These are phyloP conservation scores for Hyposmocoma kahamanoa DNA, from an alignment of 1,140 invertebrate genomes.

Conservation along the genomic window DNA sequence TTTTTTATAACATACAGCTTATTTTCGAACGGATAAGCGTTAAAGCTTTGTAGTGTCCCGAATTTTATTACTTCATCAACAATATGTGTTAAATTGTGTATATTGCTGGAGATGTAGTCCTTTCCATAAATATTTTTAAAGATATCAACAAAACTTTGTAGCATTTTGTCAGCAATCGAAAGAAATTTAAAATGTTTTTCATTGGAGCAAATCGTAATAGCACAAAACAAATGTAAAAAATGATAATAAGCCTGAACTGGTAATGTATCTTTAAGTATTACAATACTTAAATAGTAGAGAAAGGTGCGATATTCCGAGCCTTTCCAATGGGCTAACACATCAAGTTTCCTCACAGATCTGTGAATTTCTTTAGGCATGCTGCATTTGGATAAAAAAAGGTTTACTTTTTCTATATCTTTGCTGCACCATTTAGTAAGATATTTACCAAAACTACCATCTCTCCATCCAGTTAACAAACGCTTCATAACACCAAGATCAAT, in stretches of 20 bases:
- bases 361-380: constrained; percentile 22
- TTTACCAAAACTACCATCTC: constrained; percentile 16
- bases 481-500: constrained; percentile 32
- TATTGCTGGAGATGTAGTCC: constrained; percentile 25
- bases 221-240: constrained; percentile 8
- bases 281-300: constrained; percentile 19
- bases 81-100: constrained; percentile 26
- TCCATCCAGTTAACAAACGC: constrained; percentile 20
- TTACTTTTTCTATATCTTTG: background rate
- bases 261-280: constrained; percentile 23
- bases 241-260: background rate
- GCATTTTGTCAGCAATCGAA: background rate
- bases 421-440: constrained; percentile 5
- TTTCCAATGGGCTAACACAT: constrained; percentile 22
- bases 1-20: constrained; percentile 23
- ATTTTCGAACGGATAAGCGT: constrained; percentile 30
- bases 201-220: constrained; percentile 3
- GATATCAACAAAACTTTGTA: constrained; percentile 1
- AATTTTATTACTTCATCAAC: constrained; percentile 28
- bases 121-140: constrained; percentile 18
- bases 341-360: constrained; percentile 16
- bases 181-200: constrained; percentile 3
- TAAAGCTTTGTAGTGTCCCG: constrained; percentile 22
- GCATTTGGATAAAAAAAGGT: constrained; percentile 1
- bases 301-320: constrained; percentile 22